Evolutionary conservation across 2,888 invertebrate species (phyloP).

Genomic region (Epirrhoe alternata): DNA sequence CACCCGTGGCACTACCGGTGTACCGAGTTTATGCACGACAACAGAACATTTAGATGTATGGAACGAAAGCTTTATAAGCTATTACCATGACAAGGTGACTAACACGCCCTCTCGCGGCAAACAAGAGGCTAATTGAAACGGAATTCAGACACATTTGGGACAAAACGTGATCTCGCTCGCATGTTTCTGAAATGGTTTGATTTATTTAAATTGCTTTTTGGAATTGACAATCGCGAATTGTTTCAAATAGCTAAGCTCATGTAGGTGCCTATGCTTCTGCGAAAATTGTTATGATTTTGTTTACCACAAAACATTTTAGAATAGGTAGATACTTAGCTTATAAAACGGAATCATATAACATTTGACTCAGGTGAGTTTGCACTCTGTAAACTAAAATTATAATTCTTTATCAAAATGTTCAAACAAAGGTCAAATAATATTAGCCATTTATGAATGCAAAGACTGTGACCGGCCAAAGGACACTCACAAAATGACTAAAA

Average conservation of each 20-base stretch:
- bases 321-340: too few species aligned
- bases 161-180: conserved; percentile 27
- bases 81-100: conserved; percentile 71
- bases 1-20: too few species aligned
- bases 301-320: too few species aligned
- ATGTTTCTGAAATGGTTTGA: conserved; percentile 33
- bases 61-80: conserved; percentile 24
- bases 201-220: conserved; percentile 3
- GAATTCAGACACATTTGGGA: conserved; percentile 33
- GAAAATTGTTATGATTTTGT: too few species aligned
- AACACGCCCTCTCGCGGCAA: conserved; percentile 58
- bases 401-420: not conserved
- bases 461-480: conserved; percentile 70
- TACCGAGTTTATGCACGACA: not conserved
- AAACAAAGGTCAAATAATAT: conserved; percentile 52
- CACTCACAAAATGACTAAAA: conserved; percentile 76
- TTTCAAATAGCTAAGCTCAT: too few species aligned
- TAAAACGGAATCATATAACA: too few species aligned
- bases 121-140: conserved; percentile 61
- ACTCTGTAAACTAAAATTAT: not conserved
- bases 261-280: too few species aligned
- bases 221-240: not conserved
- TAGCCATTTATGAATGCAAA: conserved; percentile 74
- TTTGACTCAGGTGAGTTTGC: too few species aligned
- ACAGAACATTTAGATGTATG: not conserved